These are phyloP conservation scores for Capreolus pygargus DNA, from an alignment of 2,113 vertebrate species.

Conservation along the genomic window DNA sequence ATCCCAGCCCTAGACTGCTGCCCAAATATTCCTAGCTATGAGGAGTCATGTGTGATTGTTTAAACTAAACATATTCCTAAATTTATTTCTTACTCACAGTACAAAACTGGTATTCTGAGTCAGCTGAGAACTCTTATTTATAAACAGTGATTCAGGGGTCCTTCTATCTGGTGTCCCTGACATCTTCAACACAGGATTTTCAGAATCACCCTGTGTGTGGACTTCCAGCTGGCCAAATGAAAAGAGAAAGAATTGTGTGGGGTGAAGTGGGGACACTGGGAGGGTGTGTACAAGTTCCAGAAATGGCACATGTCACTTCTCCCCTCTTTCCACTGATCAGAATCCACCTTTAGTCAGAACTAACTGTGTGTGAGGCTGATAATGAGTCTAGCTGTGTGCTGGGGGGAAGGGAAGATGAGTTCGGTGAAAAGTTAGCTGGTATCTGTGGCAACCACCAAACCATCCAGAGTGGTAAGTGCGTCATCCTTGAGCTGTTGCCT, in stretches of 20 bases:
- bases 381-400: accelerated
- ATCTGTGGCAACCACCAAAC: accelerated
- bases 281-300: accelerated
- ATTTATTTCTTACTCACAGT: background rate
- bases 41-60: background rate
- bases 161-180: background rate
- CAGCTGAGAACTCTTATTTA: background rate
- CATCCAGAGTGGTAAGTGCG: accelerated
- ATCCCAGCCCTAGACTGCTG: accelerated
- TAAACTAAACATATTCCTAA: background rate
- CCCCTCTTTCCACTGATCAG: background rate
- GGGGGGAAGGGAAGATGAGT: no score
- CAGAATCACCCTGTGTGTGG: background rate
- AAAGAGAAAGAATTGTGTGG: background rate
- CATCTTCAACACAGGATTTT: background rate
- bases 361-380: no score
- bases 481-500: background rate
- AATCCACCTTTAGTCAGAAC: background rate
- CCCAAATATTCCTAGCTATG: accelerated
- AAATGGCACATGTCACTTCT: background rate
- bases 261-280: background rate
- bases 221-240: background rate
- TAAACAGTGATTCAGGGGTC: background rate
- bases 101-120: background rate
- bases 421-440: background rate